Evolutionary conservation across 2,797 vertebrate species (phyloP), one percentile per base, ranked within the genome.

Genomic region (Podargus strigoides): DNA sequence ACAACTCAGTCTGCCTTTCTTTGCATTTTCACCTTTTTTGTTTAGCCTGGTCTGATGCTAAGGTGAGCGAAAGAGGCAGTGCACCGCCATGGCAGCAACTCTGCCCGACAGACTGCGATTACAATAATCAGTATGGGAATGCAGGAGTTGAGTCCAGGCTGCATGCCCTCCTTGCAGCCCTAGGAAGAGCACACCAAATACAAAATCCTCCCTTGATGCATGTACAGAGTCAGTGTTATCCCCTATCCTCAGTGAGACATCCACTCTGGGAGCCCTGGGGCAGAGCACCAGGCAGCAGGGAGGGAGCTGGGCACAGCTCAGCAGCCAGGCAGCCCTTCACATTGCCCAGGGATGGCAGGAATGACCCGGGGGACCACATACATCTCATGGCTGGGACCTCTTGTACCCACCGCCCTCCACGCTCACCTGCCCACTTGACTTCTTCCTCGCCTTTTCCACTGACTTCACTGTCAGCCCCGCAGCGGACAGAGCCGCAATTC

Each of bases 401-500:
- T n/a, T 20, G 6, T 6, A 53, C 19, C 17, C 36, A 24, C 10
- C 7, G 0, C 22, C 30, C 37, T 77, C 64, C 11, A 9, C 0
- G 21, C 97, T 97, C 93, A 98, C 98, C 92, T 97, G 97, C 22
- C 90, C 68, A 7, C 89, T 96, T 0, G 96, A 95, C 77, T 98
- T 99, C 96, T 98, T 99, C 97, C 96, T 99, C 1, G 97, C 89
- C 50, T 98, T 98, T 28, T 98, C 97, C 8, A 97, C 68, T 0
- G 97, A 67, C 34, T 90, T 97, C 88, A 97, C 97, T 0, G 98
- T 97, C 93, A 98, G 97, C 28, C 98, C 98, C 0, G 97, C 98
- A 0, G 98, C 97, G 4, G 96, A 98, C 67, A 99, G 97, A 55
- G 98, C 98, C 1, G 98, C 98, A 1, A 99, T 98, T 84, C 98